Conservation (phyloP, 2,797 vertebrate species). For the Aldrovandia affinis region DNA sequence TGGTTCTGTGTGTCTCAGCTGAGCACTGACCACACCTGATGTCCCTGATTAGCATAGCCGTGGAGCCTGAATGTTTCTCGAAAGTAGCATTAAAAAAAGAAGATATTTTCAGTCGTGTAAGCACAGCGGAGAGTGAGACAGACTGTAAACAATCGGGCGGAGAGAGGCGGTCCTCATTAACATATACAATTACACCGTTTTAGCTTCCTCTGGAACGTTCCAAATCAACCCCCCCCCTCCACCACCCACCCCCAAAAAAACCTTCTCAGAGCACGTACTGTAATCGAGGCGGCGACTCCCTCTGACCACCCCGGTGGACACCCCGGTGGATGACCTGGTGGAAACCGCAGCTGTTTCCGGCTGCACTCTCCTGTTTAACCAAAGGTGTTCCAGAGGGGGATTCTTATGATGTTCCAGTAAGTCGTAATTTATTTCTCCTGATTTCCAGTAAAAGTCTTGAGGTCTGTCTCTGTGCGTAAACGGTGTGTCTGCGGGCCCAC, state of each 20-base stretch:
- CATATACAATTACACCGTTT: neutral
- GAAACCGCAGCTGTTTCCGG: slow-evolving; percentile 18
- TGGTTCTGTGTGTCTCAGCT: too few relatives aligned
- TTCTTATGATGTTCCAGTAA: neutral
- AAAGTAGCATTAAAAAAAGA: neutral
- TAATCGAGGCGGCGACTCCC: too few relatives aligned
- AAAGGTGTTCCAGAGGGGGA: neutral
- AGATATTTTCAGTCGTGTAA: neutral
- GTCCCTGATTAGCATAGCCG: too few relatives aligned
- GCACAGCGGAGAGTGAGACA: neutral
- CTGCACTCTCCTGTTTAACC: neutral
- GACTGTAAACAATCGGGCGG: neutral
- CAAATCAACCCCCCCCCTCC: neutral
- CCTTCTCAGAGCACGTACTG: too few relatives aligned
- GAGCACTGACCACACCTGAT: too few relatives aligned
- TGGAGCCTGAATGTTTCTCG: neutral
- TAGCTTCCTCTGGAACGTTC: neutral
- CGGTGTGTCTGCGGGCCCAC: too few relatives aligned
- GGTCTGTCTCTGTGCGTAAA: too few relatives aligned
- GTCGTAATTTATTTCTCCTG: slow-evolving; percentile 1
- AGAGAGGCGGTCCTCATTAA: neutral
- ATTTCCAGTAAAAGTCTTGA: too few relatives aligned
- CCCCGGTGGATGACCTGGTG: too few relatives aligned
- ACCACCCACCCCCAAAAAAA: too few relatives aligned
- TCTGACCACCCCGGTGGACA: too few relatives aligned